phyloP scores from a whole-genome alignment of 2,888 invertebrate genomes.

The Megalurothrips usitatus region DNA sequence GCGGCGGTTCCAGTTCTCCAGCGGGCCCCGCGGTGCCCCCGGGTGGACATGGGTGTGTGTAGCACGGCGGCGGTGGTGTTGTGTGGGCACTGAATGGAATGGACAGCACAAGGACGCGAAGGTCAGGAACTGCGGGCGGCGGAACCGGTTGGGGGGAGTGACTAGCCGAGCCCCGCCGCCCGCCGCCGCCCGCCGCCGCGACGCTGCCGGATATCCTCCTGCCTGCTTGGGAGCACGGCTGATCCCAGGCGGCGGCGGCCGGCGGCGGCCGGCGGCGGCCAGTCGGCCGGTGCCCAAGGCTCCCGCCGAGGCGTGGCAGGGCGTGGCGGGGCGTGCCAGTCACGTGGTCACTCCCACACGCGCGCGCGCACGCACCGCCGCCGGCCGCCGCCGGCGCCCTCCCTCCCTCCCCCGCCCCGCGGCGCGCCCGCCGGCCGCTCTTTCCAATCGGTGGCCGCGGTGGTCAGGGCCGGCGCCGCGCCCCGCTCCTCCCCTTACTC shows the following conservation, averaged over 20 bases:
- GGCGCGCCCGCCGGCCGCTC: too few relatives aligned
- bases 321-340: not conserved
- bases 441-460: not conserved
- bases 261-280: not conserved
- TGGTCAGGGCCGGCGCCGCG: not conserved
- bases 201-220: not conserved
- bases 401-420: too few relatives aligned
- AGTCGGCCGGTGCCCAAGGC: not conserved
- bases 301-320: not conserved
- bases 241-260: not conserved
- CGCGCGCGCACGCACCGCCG: too few relatives aligned
- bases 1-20: too few relatives aligned
- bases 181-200: not conserved
- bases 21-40: too few relatives aligned
- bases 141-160: not conserved
- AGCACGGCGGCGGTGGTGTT: too few relatives aligned
- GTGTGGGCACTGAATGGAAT: too few relatives aligned
- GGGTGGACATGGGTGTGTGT: too few relatives aligned
- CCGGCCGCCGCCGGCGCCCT: too few relatives aligned
- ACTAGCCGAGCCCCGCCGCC: not conserved
- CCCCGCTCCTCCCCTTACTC: not conserved
- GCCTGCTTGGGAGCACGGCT: not conserved
- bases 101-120: not conserved
- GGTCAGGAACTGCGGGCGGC: conserved; percentile 1
- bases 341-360: not conserved